Evolutionary conservation across 2,888 invertebrate species (phyloP), one percentile per base, ranked within the genome.

Genomic region (Cephus pygmeus): DNA sequence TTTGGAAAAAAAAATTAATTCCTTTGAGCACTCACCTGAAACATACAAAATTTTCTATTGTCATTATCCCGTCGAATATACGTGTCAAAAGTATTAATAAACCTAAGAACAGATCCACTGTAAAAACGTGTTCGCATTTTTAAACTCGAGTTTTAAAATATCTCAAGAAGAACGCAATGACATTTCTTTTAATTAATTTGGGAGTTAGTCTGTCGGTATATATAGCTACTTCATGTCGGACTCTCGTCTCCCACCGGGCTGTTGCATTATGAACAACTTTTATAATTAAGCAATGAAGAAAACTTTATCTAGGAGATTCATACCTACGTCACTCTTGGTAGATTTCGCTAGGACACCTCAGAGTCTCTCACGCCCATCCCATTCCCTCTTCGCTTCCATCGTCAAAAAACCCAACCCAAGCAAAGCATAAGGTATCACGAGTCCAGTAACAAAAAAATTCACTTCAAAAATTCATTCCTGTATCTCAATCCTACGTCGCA

Each of bases 111-210:
- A 56, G 9, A 56, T 1, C 30, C 23, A n/a, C 15, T 12, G 74
- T 23, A 71, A 34, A 71, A 15, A 34, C 69, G 56, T 36, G 71
- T 77, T 75, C 75, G 69, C 73, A 69, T 81, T 76, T 75, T 56
- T 56, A 34, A 30, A 71, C 71, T 15, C 1, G 33, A 23, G 15
- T 71, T 34, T 75, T 73, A 75, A 71, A 36, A 33, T 30, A 33
- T 75, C 40, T 36, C n/a, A 73, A 76, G 56, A 73, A 30, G 56
- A 76, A 34, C 15, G 75, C 74, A 15, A 74, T n/a, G 73, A 81
- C 83, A 82, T 83, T 83, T 86, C 84, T 86, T 86, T 85, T 84
- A 85, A 87, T 86, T 85, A 85, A 87, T 84, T 86, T 84, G 82
- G 77, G 82, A 85, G 84, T 86, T 85, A 81, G 81, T 79, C 81